Evolutionary conservation across 2,113 vertebrate species (phyloP).

Genomic region (Diadophis punctatus): DNA sequence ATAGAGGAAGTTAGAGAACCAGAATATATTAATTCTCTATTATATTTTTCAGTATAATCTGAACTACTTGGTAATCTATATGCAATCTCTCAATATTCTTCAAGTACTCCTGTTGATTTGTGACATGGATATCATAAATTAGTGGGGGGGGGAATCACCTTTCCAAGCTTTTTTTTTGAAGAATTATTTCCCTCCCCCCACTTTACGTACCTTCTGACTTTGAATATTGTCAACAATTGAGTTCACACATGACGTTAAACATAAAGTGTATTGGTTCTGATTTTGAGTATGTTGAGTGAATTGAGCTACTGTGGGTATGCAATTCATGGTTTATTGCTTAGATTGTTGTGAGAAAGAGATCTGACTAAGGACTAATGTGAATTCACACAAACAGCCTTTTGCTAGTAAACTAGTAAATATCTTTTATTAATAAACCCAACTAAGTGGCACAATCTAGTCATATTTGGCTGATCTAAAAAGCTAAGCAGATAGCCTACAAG

Average conservation of each 20-base stretch:
- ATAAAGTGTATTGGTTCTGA: neutral
- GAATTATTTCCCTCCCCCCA: conserved; percentile 52
- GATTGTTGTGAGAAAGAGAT: neutral
- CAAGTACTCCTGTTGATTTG: neutral
- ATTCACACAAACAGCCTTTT: neutral
- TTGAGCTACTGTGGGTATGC: neutral
- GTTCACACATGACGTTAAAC: neutral
- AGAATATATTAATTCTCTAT: neutral
- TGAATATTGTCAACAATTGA: neutral
- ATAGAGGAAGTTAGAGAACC: conserved; percentile 24
- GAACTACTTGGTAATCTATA: conserved; percentile 3
- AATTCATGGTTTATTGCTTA: neutral
- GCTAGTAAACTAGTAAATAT: neutral
- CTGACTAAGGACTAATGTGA: neutral
- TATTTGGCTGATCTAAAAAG: neutral
- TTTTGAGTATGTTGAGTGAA: neutral
- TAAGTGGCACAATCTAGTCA: neutral
- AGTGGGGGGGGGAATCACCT: conserved; percentile 45
- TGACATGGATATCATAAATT: conserved; percentile 47
- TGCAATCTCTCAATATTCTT: neutral
- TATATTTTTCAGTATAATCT: conserved; percentile 21
- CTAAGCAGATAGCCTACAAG: neutral
- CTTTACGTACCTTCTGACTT: neutral
- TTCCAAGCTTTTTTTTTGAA: conserved; percentile 55
- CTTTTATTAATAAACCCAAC: neutral